Evolutionary conservation across 2,888 invertebrate species (phyloP), one percentile per base, ranked within the genome.

Genomic region (Chloroclysta siterata): DNA sequence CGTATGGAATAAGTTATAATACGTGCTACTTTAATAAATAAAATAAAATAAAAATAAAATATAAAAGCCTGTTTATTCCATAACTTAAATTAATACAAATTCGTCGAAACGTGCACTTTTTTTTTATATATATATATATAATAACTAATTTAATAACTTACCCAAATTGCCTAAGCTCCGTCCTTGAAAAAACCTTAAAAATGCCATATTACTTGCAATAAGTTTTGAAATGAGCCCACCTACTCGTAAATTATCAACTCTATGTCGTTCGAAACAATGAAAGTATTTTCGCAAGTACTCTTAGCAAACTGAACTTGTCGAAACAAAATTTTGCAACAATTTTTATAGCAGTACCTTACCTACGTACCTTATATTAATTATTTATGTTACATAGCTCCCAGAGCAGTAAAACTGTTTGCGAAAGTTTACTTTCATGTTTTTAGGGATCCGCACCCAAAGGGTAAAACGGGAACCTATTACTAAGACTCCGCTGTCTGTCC

Each of bases 281-380:
- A 53, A 60, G 41, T 48, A 53, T 33, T 60, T 53, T 53, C 28
- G 46, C 46, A 53, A 60, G 39, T 48, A 33, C 6, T 33, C 41
- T 39, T 50, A 17, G 17, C 17, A 58, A 51, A 44, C 28, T 28
- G 14, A 42, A 29, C 28, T 11, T 39, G 11, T 11, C 36, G 39
- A 51, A 41, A 46, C 54, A 14, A 46, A 41, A 13, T 51, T 58
- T 29, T 5, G 14, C 55, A 42, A 57, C 6, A 10, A 28, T 15
- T 5, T 29, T 29, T 22, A 22, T 2, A 3, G 22, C 22, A 2
- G 22, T 22, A 22, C 22, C n/a, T 28, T 28, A 11, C 8, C 44
- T 15, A 15, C n/a, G n/a, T 17, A 15, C 33, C 55, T 33, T 33
- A 17, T 33, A 36, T 33, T 8, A 39, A 44, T 42, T 44, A 53